phyloP scores from a whole-genome alignment of 1,140 invertebrate species.

The Hetaerina americana region DNA sequence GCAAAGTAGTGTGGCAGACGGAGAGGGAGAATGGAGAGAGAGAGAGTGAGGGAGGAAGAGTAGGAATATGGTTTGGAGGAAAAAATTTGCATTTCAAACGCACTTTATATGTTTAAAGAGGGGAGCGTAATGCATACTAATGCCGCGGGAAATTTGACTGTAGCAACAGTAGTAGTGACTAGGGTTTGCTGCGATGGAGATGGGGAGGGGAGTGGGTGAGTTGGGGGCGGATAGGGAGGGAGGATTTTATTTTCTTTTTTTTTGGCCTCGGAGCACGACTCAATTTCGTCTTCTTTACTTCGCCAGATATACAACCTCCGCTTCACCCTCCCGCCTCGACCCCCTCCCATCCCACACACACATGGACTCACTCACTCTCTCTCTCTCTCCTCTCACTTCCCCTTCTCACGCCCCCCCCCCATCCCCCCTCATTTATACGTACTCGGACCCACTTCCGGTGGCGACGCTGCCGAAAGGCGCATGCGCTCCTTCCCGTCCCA shows the following conservation, averaged over 20 bases:
- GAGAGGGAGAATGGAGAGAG: constrained; percentile 1
- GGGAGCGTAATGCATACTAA: constrained; percentile 36
- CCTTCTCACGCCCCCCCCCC: background rate
- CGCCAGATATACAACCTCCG: too few species aligned
- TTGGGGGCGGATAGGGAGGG: too few species aligned
- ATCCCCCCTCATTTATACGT: too few species aligned
- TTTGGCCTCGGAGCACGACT: background rate
- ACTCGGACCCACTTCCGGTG: too few species aligned
- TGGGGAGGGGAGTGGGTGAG: too few species aligned
- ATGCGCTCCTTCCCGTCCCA: background rate
- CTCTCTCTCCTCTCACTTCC: too few species aligned
- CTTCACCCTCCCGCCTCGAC: background rate
- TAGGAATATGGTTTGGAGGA: background rate
- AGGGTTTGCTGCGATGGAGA: too few species aligned
- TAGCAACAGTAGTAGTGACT: background rate
- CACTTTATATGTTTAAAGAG: constrained; percentile 24
- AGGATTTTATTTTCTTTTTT: too few species aligned
- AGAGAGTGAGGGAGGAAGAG: background rate
- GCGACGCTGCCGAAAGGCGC: background rate
- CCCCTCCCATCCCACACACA: background rate
- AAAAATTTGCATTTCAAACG: constrained; percentile 14
- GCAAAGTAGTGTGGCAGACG: too few species aligned
- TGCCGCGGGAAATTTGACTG: constrained; percentile 2
- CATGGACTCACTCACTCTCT: background rate
- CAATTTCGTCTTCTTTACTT: background rate